Evolutionary conservation across 2,797 vertebrate genomes (phyloP).

Genomic region (Neosilurus mollespiculum): DNA sequence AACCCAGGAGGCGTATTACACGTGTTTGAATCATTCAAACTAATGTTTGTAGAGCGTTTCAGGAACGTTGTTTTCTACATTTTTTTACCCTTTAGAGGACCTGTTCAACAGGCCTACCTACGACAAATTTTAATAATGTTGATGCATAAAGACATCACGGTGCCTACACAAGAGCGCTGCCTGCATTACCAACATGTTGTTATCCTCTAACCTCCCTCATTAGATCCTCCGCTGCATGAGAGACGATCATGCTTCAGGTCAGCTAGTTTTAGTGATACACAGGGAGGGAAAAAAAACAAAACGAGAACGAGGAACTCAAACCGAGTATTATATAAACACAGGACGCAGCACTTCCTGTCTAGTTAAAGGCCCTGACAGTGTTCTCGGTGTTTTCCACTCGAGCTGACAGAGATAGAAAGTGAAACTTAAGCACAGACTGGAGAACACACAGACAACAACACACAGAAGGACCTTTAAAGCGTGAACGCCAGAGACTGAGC

Average conservation of each 20-base stretch:
- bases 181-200: no score
- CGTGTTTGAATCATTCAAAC: no score
- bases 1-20: no score
- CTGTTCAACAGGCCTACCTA: no score
- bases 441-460: no score
- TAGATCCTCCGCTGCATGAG: background rate
- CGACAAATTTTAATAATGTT: no score
- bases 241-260: background rate
- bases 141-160: no score
- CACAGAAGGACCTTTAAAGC: background rate
- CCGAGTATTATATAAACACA: no score
- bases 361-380: background rate
- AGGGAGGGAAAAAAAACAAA: no score
- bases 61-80: background rate
- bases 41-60: background rate
- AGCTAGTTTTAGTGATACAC: background rate
- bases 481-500: background rate
- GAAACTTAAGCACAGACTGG: background rate
- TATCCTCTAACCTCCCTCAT: background rate
- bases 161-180: background rate
- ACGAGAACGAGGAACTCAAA: background rate
- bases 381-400: conserved; percentile 6
- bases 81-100: no score
- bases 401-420: background rate
- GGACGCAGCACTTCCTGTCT: background rate